Conservation (phyloP, 2,113 vertebrate species). For the Muntiacus muntjak region DNA sequence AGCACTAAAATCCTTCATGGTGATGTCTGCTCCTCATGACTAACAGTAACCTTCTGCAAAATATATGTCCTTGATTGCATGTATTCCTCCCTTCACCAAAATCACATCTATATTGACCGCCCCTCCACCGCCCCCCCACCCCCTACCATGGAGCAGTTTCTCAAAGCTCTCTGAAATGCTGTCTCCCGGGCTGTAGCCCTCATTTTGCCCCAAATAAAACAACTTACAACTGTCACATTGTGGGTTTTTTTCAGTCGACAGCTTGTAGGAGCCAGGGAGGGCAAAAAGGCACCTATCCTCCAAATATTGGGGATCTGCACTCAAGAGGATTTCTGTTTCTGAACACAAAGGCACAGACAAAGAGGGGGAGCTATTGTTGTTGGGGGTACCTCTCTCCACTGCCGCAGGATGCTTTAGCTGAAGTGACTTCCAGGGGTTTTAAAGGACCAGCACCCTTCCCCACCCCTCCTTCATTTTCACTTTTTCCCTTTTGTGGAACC, state of each 20-base stretch:
- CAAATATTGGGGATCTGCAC: neutral
- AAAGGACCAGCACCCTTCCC: neutral
- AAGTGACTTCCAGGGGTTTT: neutral
- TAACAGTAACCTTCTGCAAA: neutral
- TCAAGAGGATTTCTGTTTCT: neutral
- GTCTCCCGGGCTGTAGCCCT: neutral
- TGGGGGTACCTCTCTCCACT: too few relatives aligned
- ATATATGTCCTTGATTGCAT: neutral
- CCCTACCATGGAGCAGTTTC: neutral
- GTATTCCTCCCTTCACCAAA: neutral
- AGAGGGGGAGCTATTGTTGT: neutral
- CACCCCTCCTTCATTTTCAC: neutral
- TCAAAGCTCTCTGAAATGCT: neutral
- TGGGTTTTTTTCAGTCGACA: neutral
- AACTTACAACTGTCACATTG: neutral
- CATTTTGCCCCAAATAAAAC: neutral
- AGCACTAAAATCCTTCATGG: neutral
- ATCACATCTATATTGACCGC: neutral
- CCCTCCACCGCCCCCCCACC: too few relatives aligned
- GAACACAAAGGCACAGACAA: neutral
- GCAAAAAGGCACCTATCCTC: neutral
- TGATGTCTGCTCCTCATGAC: neutral
- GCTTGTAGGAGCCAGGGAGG: neutral
- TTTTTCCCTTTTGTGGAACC: neutral
- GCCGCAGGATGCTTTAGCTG: neutral